Base-by-base conservation (phyloP, 2,113 vertebrate species). In the Corapipo altera region DNA sequence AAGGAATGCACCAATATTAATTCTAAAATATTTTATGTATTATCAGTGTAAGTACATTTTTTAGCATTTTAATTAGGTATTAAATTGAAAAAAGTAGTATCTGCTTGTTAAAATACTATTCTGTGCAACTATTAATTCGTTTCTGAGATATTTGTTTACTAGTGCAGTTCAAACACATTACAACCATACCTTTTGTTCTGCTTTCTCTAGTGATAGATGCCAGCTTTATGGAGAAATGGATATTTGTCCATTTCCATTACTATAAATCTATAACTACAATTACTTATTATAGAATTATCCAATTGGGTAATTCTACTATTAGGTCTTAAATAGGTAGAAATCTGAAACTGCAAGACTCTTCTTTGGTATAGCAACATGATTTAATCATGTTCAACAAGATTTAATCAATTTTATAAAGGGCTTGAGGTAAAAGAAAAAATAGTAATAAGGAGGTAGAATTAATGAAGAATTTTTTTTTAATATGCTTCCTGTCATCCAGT, bases 351-450 rank as follows among this genome's bases (percentile, higher is more conserved):
- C 41, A 81, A 78, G 59, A 79, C 15, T 85, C 55, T 84, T 83
- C 71, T 94, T 93, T 88, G 80, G 54, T 82, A 33, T 32, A 67
- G 51, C 57, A 93, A 75, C n/a, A 33, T 80, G 9, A 74, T 88
- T 85, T 82, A 66, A 77, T 85, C 24, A n/a, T 16, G 18, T 52
- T 71, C 65, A 92, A 77, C 35, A n/a, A 84, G 5, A 74, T 87
- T 85, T 80, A 71, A 73, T 78, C 33, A 54, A 5, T 79, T 96
- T 95, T 96, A 14, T 79, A 77, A 94, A 91, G 64, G 57, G 39
- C 46, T 96, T 95, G 74, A 91, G 61, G 14, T 78, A 46, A 88
- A 91, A 95, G 71, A 79, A 95, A 88, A 85, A 93, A 55, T 43
- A 90, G 35, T 24, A 79, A 94, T 13, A 43, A 88, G 48, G 46